phyloP scores from a whole-genome alignment of 1,140 invertebrate genomes.

The Sitophilus oryzae region DNA sequence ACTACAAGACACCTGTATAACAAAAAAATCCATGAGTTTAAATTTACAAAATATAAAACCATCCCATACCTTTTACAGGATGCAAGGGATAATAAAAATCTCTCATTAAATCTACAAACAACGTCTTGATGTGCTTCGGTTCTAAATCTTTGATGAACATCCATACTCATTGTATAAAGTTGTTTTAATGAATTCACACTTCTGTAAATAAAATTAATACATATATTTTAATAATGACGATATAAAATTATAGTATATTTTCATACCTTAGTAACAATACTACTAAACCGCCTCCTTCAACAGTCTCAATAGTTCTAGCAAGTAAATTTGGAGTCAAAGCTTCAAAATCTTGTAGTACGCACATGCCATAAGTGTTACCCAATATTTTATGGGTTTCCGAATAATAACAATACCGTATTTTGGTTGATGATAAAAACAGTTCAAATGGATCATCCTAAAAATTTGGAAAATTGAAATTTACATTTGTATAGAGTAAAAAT shows the following conservation, averaged over 20 bases:
- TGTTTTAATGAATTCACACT: conserved; percentile 86
- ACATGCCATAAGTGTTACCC: conserved; percentile 96
- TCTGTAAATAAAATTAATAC: conserved; percentile 37
- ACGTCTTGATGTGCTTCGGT: conserved; percentile 93
- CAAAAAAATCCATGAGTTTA: neutral
- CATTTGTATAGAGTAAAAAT: neutral
- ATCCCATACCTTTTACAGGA: conserved; percentile 62
- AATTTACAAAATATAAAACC: neutral
- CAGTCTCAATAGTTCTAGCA: conserved; percentile 96
- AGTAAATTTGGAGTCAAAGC: conserved; percentile 97
- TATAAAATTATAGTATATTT: too few relatives aligned
- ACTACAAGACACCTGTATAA: conserved; percentile 70
- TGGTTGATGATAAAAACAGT: conserved; percentile 91
- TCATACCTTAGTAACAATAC: conserved; percentile 67
- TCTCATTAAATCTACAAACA: conserved; percentile 93
- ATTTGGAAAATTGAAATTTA: neutral
- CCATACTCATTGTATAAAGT: conserved; percentile 96
- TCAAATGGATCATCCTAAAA: conserved; percentile 87
- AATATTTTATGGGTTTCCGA: conserved; percentile 96
- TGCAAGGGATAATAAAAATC: conserved; percentile 87
- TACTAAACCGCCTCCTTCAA: conserved; percentile 95
- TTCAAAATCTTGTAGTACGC: conserved; percentile 98
- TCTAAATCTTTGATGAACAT: conserved; percentile 90
- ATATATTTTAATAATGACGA: too few relatives aligned
- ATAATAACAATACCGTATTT: conserved; percentile 97